Percentiles rank a stretch among this genome's conserved stretches.
phyloP scores from a whole-genome alignment of 1,140 invertebrate genomes.

The Apis dorsata region DNA sequence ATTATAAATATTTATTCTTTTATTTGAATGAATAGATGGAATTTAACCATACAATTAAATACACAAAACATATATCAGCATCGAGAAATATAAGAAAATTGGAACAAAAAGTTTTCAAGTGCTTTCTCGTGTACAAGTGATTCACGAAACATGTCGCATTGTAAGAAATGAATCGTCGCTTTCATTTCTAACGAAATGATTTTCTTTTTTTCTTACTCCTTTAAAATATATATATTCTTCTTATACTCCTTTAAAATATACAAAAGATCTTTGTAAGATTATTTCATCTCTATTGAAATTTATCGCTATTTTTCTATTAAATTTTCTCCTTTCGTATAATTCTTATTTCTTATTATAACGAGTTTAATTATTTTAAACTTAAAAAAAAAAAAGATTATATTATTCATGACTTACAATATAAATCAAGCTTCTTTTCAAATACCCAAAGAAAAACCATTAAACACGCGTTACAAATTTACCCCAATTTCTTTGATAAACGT shows the following conservation, averaged over 20 bases:
- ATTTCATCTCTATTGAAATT: no score
- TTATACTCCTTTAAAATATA: background rate
- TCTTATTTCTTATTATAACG: no score
- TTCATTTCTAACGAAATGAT: conserved; percentile 22
- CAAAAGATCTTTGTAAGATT: background rate
- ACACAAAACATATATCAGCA: background rate
- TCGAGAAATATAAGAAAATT: conserved; percentile 7
- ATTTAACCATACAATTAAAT: conserved; percentile 17
- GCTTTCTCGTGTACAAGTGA: conserved; percentile 36
- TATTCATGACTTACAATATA: no score
- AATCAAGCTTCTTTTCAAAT: no score
- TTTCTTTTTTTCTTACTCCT: background rate
- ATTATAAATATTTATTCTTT: background rate
- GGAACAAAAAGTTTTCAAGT: conserved; percentile 22
- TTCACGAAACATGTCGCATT: conserved; percentile 3
- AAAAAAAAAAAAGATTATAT: no score
- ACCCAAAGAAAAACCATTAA: background rate
- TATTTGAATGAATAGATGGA: background rate
- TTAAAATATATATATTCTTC: background rate
- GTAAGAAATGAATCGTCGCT: conserved; percentile 38
- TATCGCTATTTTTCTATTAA: no score
- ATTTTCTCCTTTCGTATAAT: no score
- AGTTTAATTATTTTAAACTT: no score
- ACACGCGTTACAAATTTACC: background rate
- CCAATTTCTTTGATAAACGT: background rate